A percentile compares a stretch with the other conserved stretches of the same genome.
Evolutionary conservation across 1,140 invertebrate species (phyloP).

Genomic region (Drosophila dunni): DNA sequence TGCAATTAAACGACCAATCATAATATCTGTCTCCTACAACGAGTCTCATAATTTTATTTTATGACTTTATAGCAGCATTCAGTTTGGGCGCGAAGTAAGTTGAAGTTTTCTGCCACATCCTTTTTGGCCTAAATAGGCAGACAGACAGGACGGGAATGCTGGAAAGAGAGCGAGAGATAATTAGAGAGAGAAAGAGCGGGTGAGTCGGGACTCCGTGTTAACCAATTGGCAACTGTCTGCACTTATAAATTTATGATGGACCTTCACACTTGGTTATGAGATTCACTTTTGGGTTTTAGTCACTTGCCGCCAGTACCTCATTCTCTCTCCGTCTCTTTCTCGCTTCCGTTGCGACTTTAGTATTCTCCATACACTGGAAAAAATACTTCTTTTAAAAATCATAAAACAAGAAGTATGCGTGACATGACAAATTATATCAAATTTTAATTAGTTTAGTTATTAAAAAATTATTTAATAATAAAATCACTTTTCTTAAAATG

Average conservation of each 20-base stretch:
- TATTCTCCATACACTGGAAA: no score
- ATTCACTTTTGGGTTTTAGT: constrained; percentile 3
- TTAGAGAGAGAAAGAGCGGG: neutral
- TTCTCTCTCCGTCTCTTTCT: no score
- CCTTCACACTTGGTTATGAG: constrained; percentile 59
- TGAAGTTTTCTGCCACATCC: constrained; percentile 6
- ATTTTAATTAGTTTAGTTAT: no score
- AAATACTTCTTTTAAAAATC: no score
- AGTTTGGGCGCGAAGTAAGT: constrained; percentile 4
- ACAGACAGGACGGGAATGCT: neutral
- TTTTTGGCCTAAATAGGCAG: constrained; percentile 2
- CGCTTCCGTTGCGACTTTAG: no score
- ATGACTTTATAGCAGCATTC: constrained; percentile 25
- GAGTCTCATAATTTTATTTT: constrained; percentile 44
- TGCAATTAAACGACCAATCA: constrained; percentile 44
- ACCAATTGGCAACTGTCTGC: constrained; percentile 67
- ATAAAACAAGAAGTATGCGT: no score
- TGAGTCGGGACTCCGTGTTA: constrained; percentile 5
- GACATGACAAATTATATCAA: no score
- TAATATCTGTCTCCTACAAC: constrained; percentile 26
- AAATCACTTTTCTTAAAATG: no score
- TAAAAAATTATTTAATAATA: no score
- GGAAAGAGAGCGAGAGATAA: neutral
- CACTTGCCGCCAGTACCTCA: neutral
- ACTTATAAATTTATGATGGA: constrained; percentile 77